Evolutionary conservation across 2,797 vertebrate species (phyloP), one percentile per base, ranked within the genome.

Genomic region (Arctocebus calabarensis): DNA sequence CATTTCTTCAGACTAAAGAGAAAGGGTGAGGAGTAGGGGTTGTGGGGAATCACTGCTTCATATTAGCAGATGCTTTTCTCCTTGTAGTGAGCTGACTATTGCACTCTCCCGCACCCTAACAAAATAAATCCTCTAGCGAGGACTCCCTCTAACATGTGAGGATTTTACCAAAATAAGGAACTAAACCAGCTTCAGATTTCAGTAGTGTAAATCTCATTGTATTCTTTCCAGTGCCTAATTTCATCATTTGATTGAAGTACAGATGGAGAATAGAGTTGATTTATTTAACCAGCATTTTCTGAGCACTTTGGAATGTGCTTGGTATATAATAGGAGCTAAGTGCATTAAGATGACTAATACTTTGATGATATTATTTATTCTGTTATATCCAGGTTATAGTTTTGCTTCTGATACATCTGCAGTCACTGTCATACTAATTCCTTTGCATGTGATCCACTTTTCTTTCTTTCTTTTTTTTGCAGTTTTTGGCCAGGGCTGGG

Each of bases 21-120:
- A 68, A 43, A 43, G 64, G 68, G 73, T 64, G 62, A 74, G 45
- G 25, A 20, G 11, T 66, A 37, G 27, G 61, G 48, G 8, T 0
- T n/a, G 0, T 48, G 90, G 40, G 48, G 34, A 78, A 34, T 66
- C n/a, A n/a, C 45, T 94, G 74, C 89, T 94, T 96, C 87, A 11
- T 48, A 84, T 93, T 74, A 94, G 71, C 78, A 79, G 79, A 94
- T 88, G 20, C 71, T 88, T 96, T 92, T 77, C 57, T 85, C 83
- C 90, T 62, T 37, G 77, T 87, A 23, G 29, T 88, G 20, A 94
- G 57, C 75, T 90, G 94, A 73, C 64, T 90, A 4, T 81, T 68
- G 43, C 14, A 37, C 37, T 62, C 3, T 17, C 43, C 19, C 3
- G 20, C 4, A n/a, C 40, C 34, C 45, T 25, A 48, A 48, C 48